Conservation (phyloP, 2,113 vertebrate species). For the Myxocyprinus asiaticus region DNA sequence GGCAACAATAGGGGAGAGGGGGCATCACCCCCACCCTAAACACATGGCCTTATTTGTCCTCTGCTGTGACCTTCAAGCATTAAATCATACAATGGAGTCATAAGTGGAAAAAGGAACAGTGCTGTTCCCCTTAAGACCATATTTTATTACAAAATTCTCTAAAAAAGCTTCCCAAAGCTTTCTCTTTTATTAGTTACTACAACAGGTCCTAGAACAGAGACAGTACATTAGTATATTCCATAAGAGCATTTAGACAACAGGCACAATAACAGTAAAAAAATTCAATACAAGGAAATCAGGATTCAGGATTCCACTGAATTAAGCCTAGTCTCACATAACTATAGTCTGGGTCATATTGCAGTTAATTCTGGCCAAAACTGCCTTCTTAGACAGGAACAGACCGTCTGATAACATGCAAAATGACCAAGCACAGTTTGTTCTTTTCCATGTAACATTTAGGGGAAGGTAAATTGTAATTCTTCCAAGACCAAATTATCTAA, state of each 20-base stretch:
- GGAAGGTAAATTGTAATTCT: too few species aligned
- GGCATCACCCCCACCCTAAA: slow-evolving; percentile 17
- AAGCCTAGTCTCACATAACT: too few species aligned
- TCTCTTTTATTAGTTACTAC: not conserved
- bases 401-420: too few species aligned
- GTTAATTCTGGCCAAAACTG: too few species aligned
- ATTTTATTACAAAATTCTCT: not conserved
- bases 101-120: not conserved
- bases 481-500: too few species aligned
- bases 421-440: too few species aligned
- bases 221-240: not conserved
- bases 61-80: slow-evolving; percentile 40
- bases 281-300: too few species aligned
- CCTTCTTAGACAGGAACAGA: too few species aligned
- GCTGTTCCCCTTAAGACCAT: not conserved
- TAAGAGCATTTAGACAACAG: not conserved
- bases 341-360: too few species aligned
- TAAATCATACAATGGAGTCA: slow-evolving; percentile 21
- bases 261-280: too few species aligned
- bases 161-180: not conserved
- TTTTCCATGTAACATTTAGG: too few species aligned
- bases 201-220: not conserved
- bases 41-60: slow-evolving; percentile 38
- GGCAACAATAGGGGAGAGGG: slow-evolving; percentile 15
- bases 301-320: too few species aligned